Conservation (phyloP, 2,888 invertebrate genomes). For the Nudaria mundana region DNA sequence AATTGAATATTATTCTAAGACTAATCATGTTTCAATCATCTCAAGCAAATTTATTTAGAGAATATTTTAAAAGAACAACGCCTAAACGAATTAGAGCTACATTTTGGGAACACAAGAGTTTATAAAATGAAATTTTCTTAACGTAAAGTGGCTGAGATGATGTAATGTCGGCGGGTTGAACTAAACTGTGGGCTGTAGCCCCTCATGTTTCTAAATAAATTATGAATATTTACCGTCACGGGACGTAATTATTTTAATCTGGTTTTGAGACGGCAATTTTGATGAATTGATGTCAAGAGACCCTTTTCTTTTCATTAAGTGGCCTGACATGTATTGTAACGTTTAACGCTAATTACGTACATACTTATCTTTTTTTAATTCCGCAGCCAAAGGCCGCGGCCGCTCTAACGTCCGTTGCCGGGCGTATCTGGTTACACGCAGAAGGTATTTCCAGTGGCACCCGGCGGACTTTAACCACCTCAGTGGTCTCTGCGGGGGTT, state of each 20-base stretch:
- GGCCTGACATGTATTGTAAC: slow-evolving; percentile 1
- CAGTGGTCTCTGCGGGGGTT: too few species aligned
- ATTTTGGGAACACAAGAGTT: slow-evolving; percentile 55
- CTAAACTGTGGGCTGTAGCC: slow-evolving; percentile 51
- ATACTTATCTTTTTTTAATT: too few species aligned
- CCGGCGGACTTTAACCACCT: too few species aligned
- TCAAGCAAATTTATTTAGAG: slow-evolving; percentile 30
- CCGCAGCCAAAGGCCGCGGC: too few species aligned
- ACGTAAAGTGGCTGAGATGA: slow-evolving; percentile 64
- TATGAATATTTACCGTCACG: slow-evolving; percentile 73
- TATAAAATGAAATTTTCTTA: slow-evolving; percentile 67
- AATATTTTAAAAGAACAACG: slow-evolving; percentile 40
- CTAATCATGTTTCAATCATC: slow-evolving; percentile 23
- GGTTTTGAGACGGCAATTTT: slow-evolving; percentile 62
- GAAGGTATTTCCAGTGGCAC: too few species aligned
- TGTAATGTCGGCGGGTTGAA: slow-evolving; percentile 50
- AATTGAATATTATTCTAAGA: too few species aligned
- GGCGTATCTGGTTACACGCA: too few species aligned
- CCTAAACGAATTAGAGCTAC: slow-evolving; percentile 53
- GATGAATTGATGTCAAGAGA: slow-evolving; percentile 61
- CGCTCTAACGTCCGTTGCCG: too few species aligned
- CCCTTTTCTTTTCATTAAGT: slow-evolving; percentile 32
- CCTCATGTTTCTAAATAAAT: slow-evolving; percentile 74
- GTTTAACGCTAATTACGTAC: too few species aligned
- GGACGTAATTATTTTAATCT: slow-evolving; percentile 74